phyloP scores from a whole-genome alignment of 2,888 invertebrate genomes.

The Caenorhabditis auriculariae region DNA sequence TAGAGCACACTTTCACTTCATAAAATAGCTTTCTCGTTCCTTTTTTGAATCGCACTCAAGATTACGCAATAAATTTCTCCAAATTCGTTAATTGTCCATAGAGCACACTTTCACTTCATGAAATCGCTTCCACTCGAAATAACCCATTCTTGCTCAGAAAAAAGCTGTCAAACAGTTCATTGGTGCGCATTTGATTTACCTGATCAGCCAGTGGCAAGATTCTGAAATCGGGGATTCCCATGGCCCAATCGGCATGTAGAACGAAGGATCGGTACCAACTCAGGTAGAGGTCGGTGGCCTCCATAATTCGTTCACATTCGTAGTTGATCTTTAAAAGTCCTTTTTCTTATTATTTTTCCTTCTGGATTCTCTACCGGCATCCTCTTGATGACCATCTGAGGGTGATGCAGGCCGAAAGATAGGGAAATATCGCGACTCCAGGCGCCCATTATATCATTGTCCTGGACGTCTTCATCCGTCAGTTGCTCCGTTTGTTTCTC shows the following conservation, averaged over 20 bases:
- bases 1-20: neutral
- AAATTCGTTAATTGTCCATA: too few relatives aligned
- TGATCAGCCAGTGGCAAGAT: constrained; percentile 40
- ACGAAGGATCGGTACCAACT: constrained; percentile 51
- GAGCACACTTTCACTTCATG: neutral
- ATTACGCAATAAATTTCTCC: neutral
- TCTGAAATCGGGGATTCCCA: constrained; percentile 48
- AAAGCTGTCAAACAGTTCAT: too few relatives aligned
- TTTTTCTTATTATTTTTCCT: neutral
- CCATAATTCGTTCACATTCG: constrained; percentile 45
- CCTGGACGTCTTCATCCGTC: constrained; percentile 35
- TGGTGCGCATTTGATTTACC: constrained; percentile 11
- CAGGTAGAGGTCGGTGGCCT: constrained; percentile 39
- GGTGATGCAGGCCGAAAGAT: constrained; percentile 42
- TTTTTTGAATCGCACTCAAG: neutral
- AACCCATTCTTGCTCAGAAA: too few relatives aligned
- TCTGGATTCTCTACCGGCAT: constrained; percentile 34
- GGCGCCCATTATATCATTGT: constrained; percentile 30
- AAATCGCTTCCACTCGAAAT: neutral
- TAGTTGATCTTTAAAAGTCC: constrained; percentile 34
- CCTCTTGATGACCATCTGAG: constrained; percentile 38
- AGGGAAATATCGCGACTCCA: constrained; percentile 43
- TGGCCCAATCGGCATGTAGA: constrained; percentile 51
- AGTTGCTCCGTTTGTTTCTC: constrained; percentile 39
- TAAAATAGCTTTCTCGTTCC: neutral